phyloP scores from a whole-genome alignment of 2,888 invertebrate genomes.

The Zhengitettix transpicula region DNA sequence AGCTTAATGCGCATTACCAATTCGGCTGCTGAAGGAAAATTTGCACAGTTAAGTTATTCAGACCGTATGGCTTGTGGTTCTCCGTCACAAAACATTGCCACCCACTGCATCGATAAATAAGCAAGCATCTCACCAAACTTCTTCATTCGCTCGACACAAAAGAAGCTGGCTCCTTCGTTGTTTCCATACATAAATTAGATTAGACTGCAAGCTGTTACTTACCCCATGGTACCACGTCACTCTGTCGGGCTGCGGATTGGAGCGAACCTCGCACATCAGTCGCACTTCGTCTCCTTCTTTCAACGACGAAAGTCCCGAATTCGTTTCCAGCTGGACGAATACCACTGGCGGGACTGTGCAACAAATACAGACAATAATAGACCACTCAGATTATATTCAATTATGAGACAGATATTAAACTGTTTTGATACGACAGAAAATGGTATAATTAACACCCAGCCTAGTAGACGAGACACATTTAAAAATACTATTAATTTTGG shows the following conservation, averaged over 20 bases:
- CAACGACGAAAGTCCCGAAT: constrained; percentile 23
- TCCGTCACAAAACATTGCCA: neutral
- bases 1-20: neutral
- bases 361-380: neutral
- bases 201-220: constrained; percentile 24
- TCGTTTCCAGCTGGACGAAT: neutral
- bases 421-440: too few relatives aligned
- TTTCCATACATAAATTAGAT: too few relatives aligned
- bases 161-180: too few relatives aligned
- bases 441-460: too few relatives aligned
- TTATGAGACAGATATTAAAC: too few relatives aligned
- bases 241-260: constrained; percentile 54
- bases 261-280: constrained; percentile 59
- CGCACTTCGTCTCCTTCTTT: constrained; percentile 59
- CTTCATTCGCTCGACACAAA: neutral
- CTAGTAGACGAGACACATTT: too few relatives aligned
- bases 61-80: neutral
- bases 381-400: too few relatives aligned
- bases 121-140: neutral
- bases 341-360: neutral
- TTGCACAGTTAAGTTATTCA: neutral
- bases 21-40: neutral
- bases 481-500: too few relatives aligned
- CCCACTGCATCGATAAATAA: neutral
- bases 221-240: constrained; percentile 72